Evolutionary conservation across 2,113 vertebrate genomes (phyloP).

Genomic region (Triplophysa tibetana): DNA sequence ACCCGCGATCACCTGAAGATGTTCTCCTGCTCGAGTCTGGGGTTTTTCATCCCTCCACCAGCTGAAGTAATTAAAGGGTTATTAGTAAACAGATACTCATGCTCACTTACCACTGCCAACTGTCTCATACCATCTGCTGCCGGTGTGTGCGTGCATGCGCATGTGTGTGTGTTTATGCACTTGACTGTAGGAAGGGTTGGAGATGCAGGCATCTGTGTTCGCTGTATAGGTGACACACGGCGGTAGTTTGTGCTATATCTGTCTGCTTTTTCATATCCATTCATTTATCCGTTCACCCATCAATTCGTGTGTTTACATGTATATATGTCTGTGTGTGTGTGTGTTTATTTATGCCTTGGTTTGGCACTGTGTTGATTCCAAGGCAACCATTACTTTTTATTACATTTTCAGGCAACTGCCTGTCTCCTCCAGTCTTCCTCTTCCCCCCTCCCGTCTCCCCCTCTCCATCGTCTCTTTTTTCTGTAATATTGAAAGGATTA

Average conservation of each 20-base stretch:
- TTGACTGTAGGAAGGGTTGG: conserved; percentile 44
- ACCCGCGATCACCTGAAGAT: conserved; percentile 70
- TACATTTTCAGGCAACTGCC: conserved; percentile 57
- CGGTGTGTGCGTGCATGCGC: conserved; percentile 51
- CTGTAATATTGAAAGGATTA: conserved; percentile 99
- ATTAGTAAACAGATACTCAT: conserved; percentile 83
- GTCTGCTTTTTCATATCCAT: not conserved
- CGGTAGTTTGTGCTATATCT: conserved; percentile 49
- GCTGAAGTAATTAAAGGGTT: conserved; percentile 84
- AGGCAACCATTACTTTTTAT: conserved; percentile 56
- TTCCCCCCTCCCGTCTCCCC: conserved; percentile 55
- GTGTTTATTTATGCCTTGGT: conserved; percentile 44
- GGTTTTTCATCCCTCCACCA: conserved; percentile 78
- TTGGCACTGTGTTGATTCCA: conserved; percentile 44
- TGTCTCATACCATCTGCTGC: conserved; percentile 79
- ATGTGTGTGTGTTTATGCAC: conserved; percentile 39
- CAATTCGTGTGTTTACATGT: conserved; percentile 14
- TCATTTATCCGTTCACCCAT: not conserved
- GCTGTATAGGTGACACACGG: conserved; percentile 61
- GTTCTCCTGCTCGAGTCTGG: conserved; percentile 71
- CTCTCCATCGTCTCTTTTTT: conserved; percentile 68
- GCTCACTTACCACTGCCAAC: conserved; percentile 77
- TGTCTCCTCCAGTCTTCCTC: conserved; percentile 61
- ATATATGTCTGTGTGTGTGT: conserved; percentile 5
- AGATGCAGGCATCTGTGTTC: conserved; percentile 24